Base-by-base conservation (phyloP, 2,888 invertebrate species). In the Minunthozetes semirufus region DNA sequence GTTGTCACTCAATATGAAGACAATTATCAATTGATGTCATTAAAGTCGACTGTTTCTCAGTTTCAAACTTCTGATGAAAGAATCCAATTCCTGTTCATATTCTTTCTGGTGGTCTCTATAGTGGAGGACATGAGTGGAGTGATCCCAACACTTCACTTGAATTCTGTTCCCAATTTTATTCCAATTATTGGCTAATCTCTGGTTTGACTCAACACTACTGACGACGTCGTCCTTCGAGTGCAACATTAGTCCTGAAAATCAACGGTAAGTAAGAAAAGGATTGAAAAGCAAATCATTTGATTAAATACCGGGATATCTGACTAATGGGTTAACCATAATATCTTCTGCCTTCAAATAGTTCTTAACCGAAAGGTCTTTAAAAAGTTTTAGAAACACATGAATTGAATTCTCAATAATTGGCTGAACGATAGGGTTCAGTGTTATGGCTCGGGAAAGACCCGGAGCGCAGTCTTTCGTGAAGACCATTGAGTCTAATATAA, bases 401-500 rank as follows among this genome's bases (percentile, higher is more conserved):
- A 73, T 73, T 11, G 73, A 73, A 5, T 9, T 9, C 48, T 73
- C 73, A 13, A 73, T 25, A 1, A 73, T n/a, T 25, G 73, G 73
- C 27, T 73, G 73, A 27, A 33, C 63, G 2, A 68, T 27, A 2
- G 73, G 73, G 77, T 86, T 86, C 9, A 82, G 83, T 0, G 86
- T 85, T 15, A 87, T 82, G 29, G 86, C 86, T 63, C 81, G 82
- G 0, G 87, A 84, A 22, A 86, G 82, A 13, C 87, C 87, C 38
- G 83, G 81, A 1, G 86, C 83, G 25, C 87, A 82, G 73, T 86
- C 86, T 61, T 83, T 83, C 59, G 86, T 82, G 78, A 87, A 86
- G 0, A 85, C 87, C 0, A 91, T 91, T 75, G 93, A 93, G 83
- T 95, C 94, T 90, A 93, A 94, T 73, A 94, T 86, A 83, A 94